Evolutionary conservation across 2,797 vertebrate genomes (phyloP), one percentile per base, ranked within the genome.

Genomic region (Tolypeutes matacus): DNA sequence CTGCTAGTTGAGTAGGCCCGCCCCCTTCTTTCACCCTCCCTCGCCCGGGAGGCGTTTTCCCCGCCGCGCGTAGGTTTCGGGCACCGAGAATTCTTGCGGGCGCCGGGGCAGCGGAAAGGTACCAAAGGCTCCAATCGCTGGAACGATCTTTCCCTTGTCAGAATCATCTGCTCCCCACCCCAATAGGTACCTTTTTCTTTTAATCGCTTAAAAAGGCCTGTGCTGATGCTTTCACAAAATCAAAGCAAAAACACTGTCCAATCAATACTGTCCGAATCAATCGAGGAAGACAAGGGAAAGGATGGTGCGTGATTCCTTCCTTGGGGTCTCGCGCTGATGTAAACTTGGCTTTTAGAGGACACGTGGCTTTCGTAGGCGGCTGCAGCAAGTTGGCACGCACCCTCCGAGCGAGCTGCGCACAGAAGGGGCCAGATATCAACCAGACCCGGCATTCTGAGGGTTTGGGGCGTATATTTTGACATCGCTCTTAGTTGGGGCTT

Each of bases 21-120:
- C 97, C 98, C 90, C 96, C 96, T 97, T 90, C 96, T 87, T 94
- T 86, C 93, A 67, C 93, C 65, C 96, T 58, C 85, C 62, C 65
- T 85, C 87, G 39, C 67, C 86, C 1, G 13, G 15, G 97, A 87
- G 96, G 96, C 95, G 96, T 89, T 0, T 96, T 95, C 86, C 67
- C 70, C 4, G 29, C 60, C 0, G 58, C 51, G 53, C 18, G 20
- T 89, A 60, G 73, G 76, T 96, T 97, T 88, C 70, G 25, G 93
- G 91, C 5, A 7, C 39, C 0, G 56, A 78, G 70, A 56, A 62
- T 92, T 94, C 78, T 77, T 10, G 60, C 27, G 85, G 81, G 49
- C 62, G 17, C 9, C 11, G 0, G 2, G 51, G 70, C 42, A 64
- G 75, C 42, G 0, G 6, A n/a, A 60, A 82, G 88, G 70, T 72